Evolutionary conservation across 2,797 vertebrate species (phyloP), one percentile per base, ranked within the genome.

Genomic region (Rhabdomys pumilio): DNA sequence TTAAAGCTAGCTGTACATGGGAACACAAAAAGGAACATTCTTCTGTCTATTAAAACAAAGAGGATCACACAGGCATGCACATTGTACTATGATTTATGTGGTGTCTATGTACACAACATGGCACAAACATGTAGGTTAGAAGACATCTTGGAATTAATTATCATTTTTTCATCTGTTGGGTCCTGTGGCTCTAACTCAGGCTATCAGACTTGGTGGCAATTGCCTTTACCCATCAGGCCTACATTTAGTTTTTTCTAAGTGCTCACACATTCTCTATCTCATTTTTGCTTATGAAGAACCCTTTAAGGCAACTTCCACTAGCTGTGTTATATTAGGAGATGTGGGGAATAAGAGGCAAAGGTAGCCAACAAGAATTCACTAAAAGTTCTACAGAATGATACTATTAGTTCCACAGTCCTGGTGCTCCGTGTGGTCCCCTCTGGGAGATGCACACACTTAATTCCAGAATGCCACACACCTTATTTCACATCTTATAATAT

Each of bases 401-500:
- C 53, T 0, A 0, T 29, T 29, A 10, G 34, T 41, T 59, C 82
- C 57, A 9, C 0, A 4, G 19, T 31, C 44, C 50, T 4, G 53
- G n/a, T 9, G 2, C 22, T 77, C 20, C 34, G 67, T 24, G 3
- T 0, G 0, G 61, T 82, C 11, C 4, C 76, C 15, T 63, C 63
- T n/a, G 26, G 55, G 53, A 77, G 72, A 93, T 59, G 72, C 91
- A 72, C 3, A 0, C 1, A 0, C 24, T 69, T n/a, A 44, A 81
- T 76, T 94, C n/a, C 17, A 87, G 61, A 80, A 80, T 85, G 89
- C 83, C 87, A 91, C 89, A 87, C 59, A 82, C 50, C 75, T 65
- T 91, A 86, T 76, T 94, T 94, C 83, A 47, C 67, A 87, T 89
- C 94, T 95, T 95, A 89, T 81, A 87, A 92, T 96, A 95, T 92